A percentile compares a stretch with the other conserved stretches of the same genome.
These are phyloP conservation scores for Zosterops pallidus DNA, from an alignment of 2,113 vertebrate species.

Conservation along the genomic window DNA sequence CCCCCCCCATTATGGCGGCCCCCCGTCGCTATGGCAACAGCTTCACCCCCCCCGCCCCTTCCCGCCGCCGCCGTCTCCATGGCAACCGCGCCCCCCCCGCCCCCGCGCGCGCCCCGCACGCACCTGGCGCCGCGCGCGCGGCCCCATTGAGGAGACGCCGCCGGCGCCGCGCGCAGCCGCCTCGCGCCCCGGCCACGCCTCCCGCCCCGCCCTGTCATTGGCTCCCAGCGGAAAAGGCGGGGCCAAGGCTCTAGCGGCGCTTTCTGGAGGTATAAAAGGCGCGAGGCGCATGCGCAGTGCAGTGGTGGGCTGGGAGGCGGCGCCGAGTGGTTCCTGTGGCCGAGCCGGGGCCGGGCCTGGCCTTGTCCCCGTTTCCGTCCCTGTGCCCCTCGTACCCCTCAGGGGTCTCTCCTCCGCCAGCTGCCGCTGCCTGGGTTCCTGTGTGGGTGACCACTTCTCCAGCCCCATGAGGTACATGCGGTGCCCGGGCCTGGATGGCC, in stretches of 20 bases:
- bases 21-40: too few relatives aligned
- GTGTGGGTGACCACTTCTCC: rapidly evolving
- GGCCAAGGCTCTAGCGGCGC: not conserved
- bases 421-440: too few relatives aligned
- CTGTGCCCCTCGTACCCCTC: rapidly evolving
- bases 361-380: too few relatives aligned
- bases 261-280: rapidly evolving
- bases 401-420: rapidly evolving
- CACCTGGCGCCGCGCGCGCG: too few relatives aligned
- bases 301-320: rapidly evolving
- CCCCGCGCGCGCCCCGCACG: too few relatives aligned
- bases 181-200: too few relatives aligned
- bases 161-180: too few relatives aligned
- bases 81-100: too few relatives aligned
- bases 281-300: rapidly evolving
- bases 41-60: not conserved
- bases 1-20: too few relatives aligned
- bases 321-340: rapidly evolving
- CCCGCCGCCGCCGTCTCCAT: too few relatives aligned
- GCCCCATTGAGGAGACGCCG: too few relatives aligned
- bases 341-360: rapidly evolving
- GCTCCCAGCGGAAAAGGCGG: not conserved
- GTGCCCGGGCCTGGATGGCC: not conserved
- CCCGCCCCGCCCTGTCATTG: not conserved
- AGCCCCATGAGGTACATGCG: not conserved